These are phyloP conservation scores for Sycophila texana DNA, from an alignment of 2,888 invertebrate genomes.

Conservation along the genomic window DNA sequence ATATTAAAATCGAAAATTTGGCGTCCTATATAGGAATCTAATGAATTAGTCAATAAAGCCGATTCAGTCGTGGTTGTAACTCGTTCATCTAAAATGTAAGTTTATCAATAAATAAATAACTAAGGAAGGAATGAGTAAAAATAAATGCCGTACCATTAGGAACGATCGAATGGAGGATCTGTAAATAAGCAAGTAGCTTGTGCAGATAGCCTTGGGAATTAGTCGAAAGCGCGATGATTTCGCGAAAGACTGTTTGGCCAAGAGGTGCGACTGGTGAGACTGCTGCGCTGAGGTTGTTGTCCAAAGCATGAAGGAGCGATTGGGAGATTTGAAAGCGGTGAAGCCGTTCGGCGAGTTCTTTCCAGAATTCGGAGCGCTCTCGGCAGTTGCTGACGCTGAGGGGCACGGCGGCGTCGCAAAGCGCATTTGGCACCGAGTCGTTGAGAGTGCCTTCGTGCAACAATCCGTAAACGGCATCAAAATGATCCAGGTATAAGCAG, in stretches of 20 bases:
- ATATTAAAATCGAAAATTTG: slow-evolving; percentile 82
- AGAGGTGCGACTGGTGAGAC: slow-evolving; percentile 33
- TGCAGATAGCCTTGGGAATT: slow-evolving; percentile 63
- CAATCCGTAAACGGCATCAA: slow-evolving; percentile 43
- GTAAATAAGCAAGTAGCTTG: slow-evolving; percentile 63
- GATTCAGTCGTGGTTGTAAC: slow-evolving; percentile 48
- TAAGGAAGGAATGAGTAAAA: not conserved
- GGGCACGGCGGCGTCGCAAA: slow-evolving; percentile 66
- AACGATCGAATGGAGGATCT: slow-evolving; percentile 64
- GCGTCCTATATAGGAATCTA: slow-evolving; percentile 69
- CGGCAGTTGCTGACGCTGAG: slow-evolving; percentile 63
- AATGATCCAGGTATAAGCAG: slow-evolving; percentile 11
- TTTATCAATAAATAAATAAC: slow-evolving; percentile 9
- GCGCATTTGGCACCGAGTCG: slow-evolving; percentile 60
- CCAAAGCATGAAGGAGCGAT: not conserved
- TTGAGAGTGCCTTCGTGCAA: slow-evolving; percentile 57
- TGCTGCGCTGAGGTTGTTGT: slow-evolving; percentile 7
- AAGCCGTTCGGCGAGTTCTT: slow-evolving; percentile 59
- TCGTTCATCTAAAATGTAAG: slow-evolving; percentile 55
- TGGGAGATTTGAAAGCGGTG: slow-evolving; percentile 46
- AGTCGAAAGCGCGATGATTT: slow-evolving; percentile 61
- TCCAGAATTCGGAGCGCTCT: slow-evolving; percentile 67
- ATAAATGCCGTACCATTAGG: slow-evolving; percentile 57
- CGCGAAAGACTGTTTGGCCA: slow-evolving; percentile 59
- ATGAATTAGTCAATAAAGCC: slow-evolving; percentile 59